A percentile compares a stretch with the other conserved stretches of the same genome.
Evolutionary conservation across 2,888 invertebrate genomes (phyloP).

Genomic region (Drosophila mimetica): DNA sequence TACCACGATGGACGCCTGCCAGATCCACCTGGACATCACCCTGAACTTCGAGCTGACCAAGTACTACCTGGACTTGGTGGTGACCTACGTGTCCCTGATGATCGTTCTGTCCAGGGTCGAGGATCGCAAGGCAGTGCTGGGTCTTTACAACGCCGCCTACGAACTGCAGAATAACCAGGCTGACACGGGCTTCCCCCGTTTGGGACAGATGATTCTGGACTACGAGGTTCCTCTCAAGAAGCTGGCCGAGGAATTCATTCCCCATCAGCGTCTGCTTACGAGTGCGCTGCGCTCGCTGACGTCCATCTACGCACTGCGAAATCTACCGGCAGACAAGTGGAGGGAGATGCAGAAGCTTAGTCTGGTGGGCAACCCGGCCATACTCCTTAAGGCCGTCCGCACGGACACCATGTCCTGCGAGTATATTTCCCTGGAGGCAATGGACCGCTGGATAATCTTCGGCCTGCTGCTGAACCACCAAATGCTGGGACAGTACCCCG

Average conservation of each 20-base stretch:
- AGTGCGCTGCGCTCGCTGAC: constrained; percentile 95
- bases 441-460: constrained; percentile 99
- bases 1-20: constrained; percentile 98
- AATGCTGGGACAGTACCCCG: constrained; percentile 91
- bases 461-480: constrained; percentile 96
- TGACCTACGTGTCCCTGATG: constrained; percentile 97
- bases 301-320: constrained; percentile 94
- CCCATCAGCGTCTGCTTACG: constrained; percentile 94
- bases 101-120: constrained; percentile 98
- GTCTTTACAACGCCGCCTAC: constrained; percentile 98
- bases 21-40: constrained; percentile 96
- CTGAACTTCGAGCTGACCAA: constrained; percentile 98
- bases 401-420: constrained; percentile 99
- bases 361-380: constrained; percentile 96
- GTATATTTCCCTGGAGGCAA: constrained; percentile 95
- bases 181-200: constrained; percentile 95
- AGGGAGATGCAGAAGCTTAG: constrained; percentile 96
- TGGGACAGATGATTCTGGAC: constrained; percentile 99
- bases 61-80: constrained; percentile 96
- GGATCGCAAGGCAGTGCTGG: constrained; percentile 98
- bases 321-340: constrained; percentile 97
- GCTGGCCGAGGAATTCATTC: constrained; percentile 97
- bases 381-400: constrained; percentile 96
- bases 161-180: constrained; percentile 96
- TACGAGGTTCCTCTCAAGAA: constrained; percentile 98